Evolutionary conservation across 37 sponge, comb jelly and placozoan genomes (phyloP).

Genomic region (Tethya wilhelma): DNA sequence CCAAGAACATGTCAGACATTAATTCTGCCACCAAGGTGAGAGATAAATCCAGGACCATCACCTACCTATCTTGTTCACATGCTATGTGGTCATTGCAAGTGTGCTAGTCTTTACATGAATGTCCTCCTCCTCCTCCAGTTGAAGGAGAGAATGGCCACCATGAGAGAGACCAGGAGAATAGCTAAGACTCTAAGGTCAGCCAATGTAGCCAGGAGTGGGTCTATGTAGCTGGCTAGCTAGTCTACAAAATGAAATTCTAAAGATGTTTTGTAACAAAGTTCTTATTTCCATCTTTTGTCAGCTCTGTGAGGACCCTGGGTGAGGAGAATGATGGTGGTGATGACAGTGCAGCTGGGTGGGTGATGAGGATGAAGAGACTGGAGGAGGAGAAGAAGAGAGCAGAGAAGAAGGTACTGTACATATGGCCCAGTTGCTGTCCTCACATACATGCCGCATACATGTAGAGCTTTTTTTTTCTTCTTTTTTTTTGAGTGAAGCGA

Average conservation of each 20-base stretch:
- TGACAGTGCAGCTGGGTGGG: conserved; percentile 68
- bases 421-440: not conserved
- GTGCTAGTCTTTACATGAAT: not conserved
- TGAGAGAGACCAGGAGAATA: conserved; percentile 56
- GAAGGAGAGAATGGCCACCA: conserved; percentile 57
- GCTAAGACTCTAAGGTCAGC: conserved; percentile 52
- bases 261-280: too few species aligned
- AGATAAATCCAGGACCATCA: not conserved
- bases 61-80: not conserved
- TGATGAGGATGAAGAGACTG: conserved; percentile 51
- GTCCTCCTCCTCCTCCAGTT: conserved; percentile 16
- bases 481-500: not conserved
- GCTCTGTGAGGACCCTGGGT: conserved; percentile 53
- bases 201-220: too few species aligned
- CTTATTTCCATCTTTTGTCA: conserved; percentile 24
- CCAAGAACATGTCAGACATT: conserved; percentile 81
- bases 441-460: not conserved
- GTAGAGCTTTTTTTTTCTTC: too few species aligned
- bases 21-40: conserved; percentile 76
- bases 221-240: too few species aligned
- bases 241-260: too few species aligned
- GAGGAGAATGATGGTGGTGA: conserved; percentile 34
- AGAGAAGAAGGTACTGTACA: conserved; percentile 55
- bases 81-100: not conserved
- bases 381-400: conserved; percentile 80